Evolutionary conservation across 2,888 invertebrate genomes (phyloP), one percentile per base, ranked within the genome.

Genomic region (Volucella inanis): DNA sequence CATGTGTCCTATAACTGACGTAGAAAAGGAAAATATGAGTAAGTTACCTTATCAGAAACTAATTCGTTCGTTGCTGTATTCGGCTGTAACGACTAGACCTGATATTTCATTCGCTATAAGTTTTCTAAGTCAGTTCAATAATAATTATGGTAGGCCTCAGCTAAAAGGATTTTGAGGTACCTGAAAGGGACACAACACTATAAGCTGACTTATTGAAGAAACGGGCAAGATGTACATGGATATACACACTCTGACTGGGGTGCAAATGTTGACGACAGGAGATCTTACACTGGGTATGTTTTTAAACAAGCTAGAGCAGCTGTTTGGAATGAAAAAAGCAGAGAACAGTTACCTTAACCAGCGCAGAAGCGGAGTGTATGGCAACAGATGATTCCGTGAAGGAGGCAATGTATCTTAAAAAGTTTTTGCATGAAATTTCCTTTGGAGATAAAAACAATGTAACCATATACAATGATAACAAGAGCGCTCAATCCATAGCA

Each of bases 81-180:
- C 64, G 47, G 67, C 80, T 12, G 55, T 80, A 11, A 41, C 49
- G 6, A 62, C 67, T 11, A 55, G 71, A 12, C 72, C 79, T 11
- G 79, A 72, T 18, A 71, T 79, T 9, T 3, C 71, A 1, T 64
- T 52, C 31, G 38, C 65, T 3, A 52, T 52, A 12, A 78, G 57
- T 57, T 45, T 50, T 0, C 45, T 71, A 8, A 55, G 47, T 18
- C 78, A 70, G 31, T 78, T 52, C 43, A 75, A 75, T n/a, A 41
- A 59, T 8, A 47, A 38, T 12, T 59, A 68, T 45, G 49, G 14
- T 2, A 55, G 18, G 4, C 11, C 18, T 14, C 70, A 18, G 71
- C 71, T 41, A 71, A 79, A 59, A 14, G 6, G 31, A 31, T 31
- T 6, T 6, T 31, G 31, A 31, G 31, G 31, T 65, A 65, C 12